Conservation (phyloP, 2,888 invertebrate species). For the Schizaphis graminum region DNA sequence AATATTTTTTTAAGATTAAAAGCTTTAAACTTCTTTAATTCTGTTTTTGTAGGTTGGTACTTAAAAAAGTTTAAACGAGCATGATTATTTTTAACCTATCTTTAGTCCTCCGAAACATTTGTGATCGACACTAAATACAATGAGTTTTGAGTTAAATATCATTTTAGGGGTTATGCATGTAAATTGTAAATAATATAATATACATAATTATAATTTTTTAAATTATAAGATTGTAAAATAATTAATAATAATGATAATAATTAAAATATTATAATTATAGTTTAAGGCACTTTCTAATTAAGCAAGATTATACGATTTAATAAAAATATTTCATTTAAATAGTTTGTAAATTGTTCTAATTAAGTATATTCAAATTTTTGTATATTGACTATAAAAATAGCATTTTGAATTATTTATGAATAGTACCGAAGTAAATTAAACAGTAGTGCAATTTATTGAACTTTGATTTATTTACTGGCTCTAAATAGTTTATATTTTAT, state of each 20-base stretch:
- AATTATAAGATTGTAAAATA: background rate
- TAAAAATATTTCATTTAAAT: background rate
- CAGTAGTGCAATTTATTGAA: background rate
- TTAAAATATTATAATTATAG: background rate
- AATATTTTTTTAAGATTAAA: slow-evolving; percentile 32
- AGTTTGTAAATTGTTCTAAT: background rate
- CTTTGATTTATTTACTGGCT: background rate
- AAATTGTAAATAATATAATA: background rate
- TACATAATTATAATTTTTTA: too few relatives aligned
- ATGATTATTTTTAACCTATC: slow-evolving; percentile 12
- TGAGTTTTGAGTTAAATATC: background rate
- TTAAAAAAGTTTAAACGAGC: slow-evolving; percentile 28
- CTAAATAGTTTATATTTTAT: background rate
- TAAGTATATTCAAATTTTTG: background rate
- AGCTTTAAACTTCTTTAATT: background rate
- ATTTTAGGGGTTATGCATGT: background rate
- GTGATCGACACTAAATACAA: background rate
- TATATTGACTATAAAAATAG: background rate
- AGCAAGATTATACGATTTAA: background rate
- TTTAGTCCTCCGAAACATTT: background rate
- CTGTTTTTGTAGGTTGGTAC: slow-evolving; percentile 29
- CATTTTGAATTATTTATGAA: background rate
- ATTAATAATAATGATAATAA: background rate
- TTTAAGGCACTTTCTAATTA: background rate
- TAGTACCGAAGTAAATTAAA: background rate